These are phyloP conservation scores for Gadopsis marmoratus DNA, from an alignment of 2,797 vertebrate genomes.

Conservation along the genomic window DNA sequence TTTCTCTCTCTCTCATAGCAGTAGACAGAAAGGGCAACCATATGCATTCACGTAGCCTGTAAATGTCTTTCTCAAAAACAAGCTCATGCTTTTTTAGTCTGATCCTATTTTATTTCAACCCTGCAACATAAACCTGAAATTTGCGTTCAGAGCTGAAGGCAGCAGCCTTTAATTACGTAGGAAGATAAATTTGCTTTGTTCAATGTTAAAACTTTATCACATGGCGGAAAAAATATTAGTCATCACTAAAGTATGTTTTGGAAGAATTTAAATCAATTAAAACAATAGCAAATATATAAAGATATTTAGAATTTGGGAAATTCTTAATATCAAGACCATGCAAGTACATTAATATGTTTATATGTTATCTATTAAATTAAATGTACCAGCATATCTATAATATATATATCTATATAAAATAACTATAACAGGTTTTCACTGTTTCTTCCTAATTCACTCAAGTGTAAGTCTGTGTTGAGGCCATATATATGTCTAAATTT, in stretches of 20 bases:
- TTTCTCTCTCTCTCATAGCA: conserved; percentile 16
- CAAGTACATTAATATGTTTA: too few species aligned
- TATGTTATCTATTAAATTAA: too few species aligned
- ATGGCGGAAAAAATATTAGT: neutral
- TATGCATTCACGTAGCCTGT: conserved; percentile 35
- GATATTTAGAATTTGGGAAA: neutral
- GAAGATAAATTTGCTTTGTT: conserved; percentile 30
- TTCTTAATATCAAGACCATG: too few species aligned
- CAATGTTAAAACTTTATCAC: conserved; percentile 5
- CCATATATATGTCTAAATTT: neutral
- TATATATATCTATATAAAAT: too few species aligned
- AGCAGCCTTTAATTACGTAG: conserved; percentile 42
- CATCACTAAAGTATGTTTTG: neutral
- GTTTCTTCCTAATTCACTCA: neutral
- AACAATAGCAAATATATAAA: neutral
- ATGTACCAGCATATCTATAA: too few species aligned
- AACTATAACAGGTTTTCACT: neutral
- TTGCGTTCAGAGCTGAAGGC: conserved; percentile 8
- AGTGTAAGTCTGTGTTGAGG: neutral
- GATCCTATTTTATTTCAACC: conserved; percentile 27
- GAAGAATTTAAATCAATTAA: neutral
- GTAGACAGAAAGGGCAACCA: conserved; percentile 38
- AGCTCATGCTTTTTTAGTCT: conserved; percentile 17
- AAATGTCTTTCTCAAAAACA: conserved; percentile 40
- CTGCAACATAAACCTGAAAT: conserved; percentile 38